Percentiles rank a stretch among this genome's conserved stretches.
Conservation (phyloP, 2,888 invertebrate genomes). For the Pachymerium ferrugineum region DNA sequence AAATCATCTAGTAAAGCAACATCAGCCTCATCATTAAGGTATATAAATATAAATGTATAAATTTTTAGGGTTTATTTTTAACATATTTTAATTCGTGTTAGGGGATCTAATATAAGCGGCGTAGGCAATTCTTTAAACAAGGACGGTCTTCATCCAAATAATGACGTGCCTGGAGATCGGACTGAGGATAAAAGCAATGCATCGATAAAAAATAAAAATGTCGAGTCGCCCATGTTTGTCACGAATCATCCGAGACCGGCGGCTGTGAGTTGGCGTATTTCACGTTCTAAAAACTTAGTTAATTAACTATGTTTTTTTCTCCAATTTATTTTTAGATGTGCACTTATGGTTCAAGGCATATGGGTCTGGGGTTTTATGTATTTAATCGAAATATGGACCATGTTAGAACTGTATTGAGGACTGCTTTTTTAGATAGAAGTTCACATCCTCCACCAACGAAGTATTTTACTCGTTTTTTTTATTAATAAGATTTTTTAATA, state of each 20-base stretch:
- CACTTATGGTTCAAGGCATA: slow-evolving; percentile 35
- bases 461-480: slow-evolving; percentile 27
- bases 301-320: neutral
- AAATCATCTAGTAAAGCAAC: slow-evolving; percentile 28
- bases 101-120: neutral
- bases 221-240: slow-evolving; percentile 29
- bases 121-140: slow-evolving; percentile 11
- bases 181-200: slow-evolving; percentile 24
- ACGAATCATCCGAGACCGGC: slow-evolving; percentile 36
- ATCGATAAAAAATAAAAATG: slow-evolving; percentile 1
- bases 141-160: slow-evolving; percentile 11
- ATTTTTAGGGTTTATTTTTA: neutral
- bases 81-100: neutral
- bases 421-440: slow-evolving; percentile 33
- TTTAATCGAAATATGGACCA: slow-evolving; percentile 34
- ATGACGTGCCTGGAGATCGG: slow-evolving; percentile 9
- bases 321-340: slow-evolving; percentile 33
- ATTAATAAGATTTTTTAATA: neutral
- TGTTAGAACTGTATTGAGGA: slow-evolving; percentile 34
- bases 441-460: slow-evolving; percentile 35
- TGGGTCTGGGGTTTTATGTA: slow-evolving; percentile 36
- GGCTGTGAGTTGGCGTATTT: slow-evolving; percentile 33
- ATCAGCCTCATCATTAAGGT: slow-evolving; percentile 20
- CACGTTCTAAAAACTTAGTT: neutral
- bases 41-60: neutral